Evolutionary conservation across 2,888 invertebrate genomes (phyloP).

Genomic region (Leucoptera coffeella): DNA sequence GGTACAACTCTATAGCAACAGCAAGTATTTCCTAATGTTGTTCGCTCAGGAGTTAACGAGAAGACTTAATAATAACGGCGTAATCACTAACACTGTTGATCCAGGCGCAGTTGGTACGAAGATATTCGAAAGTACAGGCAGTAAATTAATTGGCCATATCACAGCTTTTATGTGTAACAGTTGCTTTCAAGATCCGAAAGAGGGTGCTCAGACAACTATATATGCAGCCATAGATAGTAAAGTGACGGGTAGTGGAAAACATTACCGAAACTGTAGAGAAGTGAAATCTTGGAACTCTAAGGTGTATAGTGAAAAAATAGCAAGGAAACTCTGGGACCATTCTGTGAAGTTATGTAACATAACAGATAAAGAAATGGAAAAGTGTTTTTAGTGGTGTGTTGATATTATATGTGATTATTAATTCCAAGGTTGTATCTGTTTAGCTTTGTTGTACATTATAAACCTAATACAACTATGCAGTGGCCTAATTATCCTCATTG

Average conservation of each 20-base stretch:
- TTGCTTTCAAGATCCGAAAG: slow-evolving; percentile 67
- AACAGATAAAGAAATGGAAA: too few relatives aligned
- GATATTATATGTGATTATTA: too few relatives aligned
- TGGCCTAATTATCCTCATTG: too few relatives aligned
- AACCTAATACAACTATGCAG: too few relatives aligned
- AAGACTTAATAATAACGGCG: slow-evolving; percentile 54
- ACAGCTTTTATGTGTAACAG: slow-evolving; percentile 55
- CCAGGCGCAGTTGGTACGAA: slow-evolving; percentile 79
- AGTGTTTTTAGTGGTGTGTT: too few relatives aligned
- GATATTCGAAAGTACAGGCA: slow-evolving; percentile 56
- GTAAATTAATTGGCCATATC: slow-evolving; percentile 46
- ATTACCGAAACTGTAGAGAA: slow-evolving; percentile 70
- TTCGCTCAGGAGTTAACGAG: slow-evolving; percentile 67
- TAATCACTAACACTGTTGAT: slow-evolving; percentile 75
- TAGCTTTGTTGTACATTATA: too few relatives aligned
- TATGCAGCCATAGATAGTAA: slow-evolving; percentile 68
- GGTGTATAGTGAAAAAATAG: slow-evolving; percentile 59
- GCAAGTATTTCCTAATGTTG: slow-evolving; percentile 69
- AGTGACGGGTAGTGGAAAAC: slow-evolving; percentile 63
- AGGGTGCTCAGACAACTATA: slow-evolving; percentile 77
- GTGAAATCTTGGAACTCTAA: slow-evolving; percentile 42
- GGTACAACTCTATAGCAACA: slow-evolving; percentile 47
- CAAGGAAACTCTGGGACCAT: slow-evolving; percentile 70
- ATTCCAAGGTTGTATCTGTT: too few relatives aligned
- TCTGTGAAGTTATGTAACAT: slow-evolving; percentile 2